These are phyloP conservation scores for Zosterops borbonicus DNA, from an alignment of 2,113 vertebrate species.

Conservation along the genomic window DNA sequence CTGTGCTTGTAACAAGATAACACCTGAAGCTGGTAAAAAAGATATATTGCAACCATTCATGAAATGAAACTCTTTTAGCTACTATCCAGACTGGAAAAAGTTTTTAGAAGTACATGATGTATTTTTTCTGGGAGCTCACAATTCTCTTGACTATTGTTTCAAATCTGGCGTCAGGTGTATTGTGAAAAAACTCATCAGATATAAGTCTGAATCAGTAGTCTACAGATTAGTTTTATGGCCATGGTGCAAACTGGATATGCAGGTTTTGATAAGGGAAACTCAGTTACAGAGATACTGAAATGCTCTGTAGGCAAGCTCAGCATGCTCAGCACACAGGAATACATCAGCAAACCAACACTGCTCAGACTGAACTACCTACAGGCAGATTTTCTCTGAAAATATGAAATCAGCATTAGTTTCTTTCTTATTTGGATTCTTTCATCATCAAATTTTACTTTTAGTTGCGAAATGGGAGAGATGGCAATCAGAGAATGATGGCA, in stretches of 20 bases:
- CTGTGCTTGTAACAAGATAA: background rate
- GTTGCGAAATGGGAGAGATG: background rate
- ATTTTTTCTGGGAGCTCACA: background rate
- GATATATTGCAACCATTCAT: background rate
- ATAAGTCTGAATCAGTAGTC: background rate
- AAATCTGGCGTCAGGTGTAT: background rate
- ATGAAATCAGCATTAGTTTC: background rate
- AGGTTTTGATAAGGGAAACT: constrained; percentile 20
- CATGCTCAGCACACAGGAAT: background rate
- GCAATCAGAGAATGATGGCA: background rate
- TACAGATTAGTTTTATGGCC: constrained; percentile 9
- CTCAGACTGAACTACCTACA: background rate
- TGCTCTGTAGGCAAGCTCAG: background rate
- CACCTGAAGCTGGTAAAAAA: background rate
- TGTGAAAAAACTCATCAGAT: constrained; percentile 4
- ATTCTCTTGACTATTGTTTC: background rate
- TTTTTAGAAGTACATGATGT: background rate
- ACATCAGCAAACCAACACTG: background rate
- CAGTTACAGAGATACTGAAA: constrained; percentile 7
- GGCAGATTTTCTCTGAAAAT: background rate
- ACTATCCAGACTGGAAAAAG: background rate
- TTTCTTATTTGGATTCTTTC: background rate
- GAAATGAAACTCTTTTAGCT: background rate
- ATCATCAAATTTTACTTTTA: background rate
- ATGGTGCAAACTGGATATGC: background rate